Evolutionary conservation across 2,888 invertebrate genomes (phyloP).

Genomic region (Macrosiphum euphorbiae): DNA sequence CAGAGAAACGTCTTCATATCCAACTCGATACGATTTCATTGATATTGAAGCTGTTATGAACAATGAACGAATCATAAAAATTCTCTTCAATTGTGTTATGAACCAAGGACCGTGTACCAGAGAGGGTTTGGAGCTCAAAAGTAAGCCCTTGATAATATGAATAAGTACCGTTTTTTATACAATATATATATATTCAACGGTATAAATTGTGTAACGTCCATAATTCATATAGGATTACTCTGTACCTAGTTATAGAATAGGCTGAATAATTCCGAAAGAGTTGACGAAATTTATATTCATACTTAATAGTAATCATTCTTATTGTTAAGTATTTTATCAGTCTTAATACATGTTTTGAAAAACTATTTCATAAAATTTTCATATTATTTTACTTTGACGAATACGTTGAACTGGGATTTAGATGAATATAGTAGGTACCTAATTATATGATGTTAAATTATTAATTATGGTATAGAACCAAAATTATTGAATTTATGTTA

Average conservation of each 20-base stretch:
- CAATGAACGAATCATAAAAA: slow-evolving; percentile 68
- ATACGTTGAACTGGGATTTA: background rate
- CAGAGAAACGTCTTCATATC: slow-evolving; percentile 66
- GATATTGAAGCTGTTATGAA: slow-evolving; percentile 68
- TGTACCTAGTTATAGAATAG: background rate
- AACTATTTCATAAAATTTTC: background rate
- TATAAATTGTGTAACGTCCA: background rate
- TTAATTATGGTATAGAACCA: background rate
- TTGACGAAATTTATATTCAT: background rate
- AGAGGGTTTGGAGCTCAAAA: slow-evolving; percentile 68
- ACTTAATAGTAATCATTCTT: background rate
- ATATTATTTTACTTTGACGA: background rate
- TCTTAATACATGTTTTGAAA: background rate
- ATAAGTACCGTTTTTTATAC: background rate
- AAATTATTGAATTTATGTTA: too few relatives aligned
- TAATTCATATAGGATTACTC: background rate
- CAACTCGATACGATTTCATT: slow-evolving; percentile 68
- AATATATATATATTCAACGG: background rate
- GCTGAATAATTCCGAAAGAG: background rate
- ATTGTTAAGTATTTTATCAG: background rate
- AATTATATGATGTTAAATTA: background rate
- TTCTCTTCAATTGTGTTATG: slow-evolving; percentile 68
- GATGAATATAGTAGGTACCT: background rate
- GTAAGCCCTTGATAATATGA: slow-evolving; percentile 65
- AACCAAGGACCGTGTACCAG: slow-evolving; percentile 68